phyloP scores from a whole-genome alignment of 2,797 vertebrate genomes.

The Prionace glauca region DNA sequence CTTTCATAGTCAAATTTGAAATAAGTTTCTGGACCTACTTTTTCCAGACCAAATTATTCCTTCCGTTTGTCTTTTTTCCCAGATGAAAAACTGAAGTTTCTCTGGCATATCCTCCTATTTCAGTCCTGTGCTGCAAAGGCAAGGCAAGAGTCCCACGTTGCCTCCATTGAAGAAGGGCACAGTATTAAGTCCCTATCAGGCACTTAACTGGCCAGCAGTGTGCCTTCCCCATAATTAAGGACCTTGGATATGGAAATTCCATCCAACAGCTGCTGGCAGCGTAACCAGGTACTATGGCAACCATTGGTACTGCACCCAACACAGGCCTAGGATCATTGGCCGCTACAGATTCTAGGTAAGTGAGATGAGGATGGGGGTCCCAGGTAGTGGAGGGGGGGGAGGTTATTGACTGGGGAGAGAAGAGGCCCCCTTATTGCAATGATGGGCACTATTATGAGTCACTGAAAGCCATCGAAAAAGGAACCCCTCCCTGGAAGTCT shows the following conservation, averaged over 20 bases:
- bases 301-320: not conserved
- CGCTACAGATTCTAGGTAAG: not conserved
- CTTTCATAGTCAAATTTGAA: not conserved
- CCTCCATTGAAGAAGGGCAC: not conserved
- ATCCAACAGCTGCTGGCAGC: too few species aligned
- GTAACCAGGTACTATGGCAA: too few species aligned
- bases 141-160: not conserved
- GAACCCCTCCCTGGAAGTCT: too few species aligned
- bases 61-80: not conserved
- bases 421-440: too few species aligned
- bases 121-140: not conserved
- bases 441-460: not conserved
- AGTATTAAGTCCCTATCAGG: too few species aligned
- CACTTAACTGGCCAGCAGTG: too few species aligned
- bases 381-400: too few species aligned
- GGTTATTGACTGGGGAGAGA: too few species aligned
- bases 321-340: not conserved
- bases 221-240: too few species aligned
- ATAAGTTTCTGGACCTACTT: not conserved
- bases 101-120: not conserved
- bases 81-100: not conserved
- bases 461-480: not conserved
- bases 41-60: not conserved
- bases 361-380: not conserved
- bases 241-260: too few species aligned